A percentile compares a stretch with the other conserved stretches of the same genome.
Evolutionary conservation across 1,140 invertebrate genomes (phyloP).

Genomic region (Phortica variegata): DNA sequence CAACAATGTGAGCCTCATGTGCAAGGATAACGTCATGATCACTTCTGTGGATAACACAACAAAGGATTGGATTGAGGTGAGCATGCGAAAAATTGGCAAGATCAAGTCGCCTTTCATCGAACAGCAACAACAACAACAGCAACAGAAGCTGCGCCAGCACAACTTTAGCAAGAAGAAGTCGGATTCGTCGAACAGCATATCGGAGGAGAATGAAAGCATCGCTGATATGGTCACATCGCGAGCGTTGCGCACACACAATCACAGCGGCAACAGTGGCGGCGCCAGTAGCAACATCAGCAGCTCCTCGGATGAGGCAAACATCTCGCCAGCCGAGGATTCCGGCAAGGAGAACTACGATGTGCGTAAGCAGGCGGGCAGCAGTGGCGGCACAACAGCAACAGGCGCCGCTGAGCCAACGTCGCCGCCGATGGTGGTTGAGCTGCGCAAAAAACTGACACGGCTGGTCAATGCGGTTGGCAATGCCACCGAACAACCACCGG

Average conservation of each 20-base stretch:
- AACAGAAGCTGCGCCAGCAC: slow-evolving; percentile 12
- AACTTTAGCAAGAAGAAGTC: slow-evolving; percentile 5
- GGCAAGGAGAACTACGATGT: slow-evolving; percentile 49
- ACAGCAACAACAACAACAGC: slow-evolving; percentile 28
- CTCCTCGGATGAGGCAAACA: slow-evolving; percentile 16
- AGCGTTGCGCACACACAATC: background rate
- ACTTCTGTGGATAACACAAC: too few species aligned
- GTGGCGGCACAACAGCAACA: slow-evolving; percentile 6
- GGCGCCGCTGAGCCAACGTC: background rate
- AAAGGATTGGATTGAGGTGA: too few species aligned
- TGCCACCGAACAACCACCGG: slow-evolving; percentile 28
- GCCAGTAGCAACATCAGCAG: slow-evolving; percentile 1
- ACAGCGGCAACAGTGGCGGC: slow-evolving; percentile 23
- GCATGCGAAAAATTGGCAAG: slow-evolving; percentile 40
- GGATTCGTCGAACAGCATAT: slow-evolving; percentile 2
- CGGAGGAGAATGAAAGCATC: slow-evolving; percentile 1
- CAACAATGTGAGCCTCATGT: too few species aligned
- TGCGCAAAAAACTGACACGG: slow-evolving; percentile 34
- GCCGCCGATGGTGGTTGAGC: slow-evolving; percentile 25
- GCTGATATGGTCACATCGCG: background rate
- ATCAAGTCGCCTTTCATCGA: slow-evolving; percentile 51
- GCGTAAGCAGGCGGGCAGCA: slow-evolving; percentile 20
- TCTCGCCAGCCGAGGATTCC: slow-evolving; percentile 34
- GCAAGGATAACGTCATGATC: too few species aligned
- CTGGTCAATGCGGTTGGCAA: slow-evolving; percentile 21